Conservation (phyloP, 2,113 vertebrate species). For the Cyanoderma ruficeps region DNA sequence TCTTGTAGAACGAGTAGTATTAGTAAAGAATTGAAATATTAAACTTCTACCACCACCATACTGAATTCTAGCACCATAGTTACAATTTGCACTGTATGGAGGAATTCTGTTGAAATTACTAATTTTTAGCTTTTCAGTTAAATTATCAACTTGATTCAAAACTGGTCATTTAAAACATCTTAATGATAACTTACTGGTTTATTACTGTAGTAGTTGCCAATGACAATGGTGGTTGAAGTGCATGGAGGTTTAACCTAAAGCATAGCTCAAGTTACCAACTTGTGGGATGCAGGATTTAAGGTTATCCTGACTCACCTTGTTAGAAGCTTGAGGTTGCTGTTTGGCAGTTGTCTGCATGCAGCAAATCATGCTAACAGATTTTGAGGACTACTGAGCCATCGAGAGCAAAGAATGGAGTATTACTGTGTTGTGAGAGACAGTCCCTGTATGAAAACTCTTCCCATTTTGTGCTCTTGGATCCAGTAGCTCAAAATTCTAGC, state of each 20-base stretch:
- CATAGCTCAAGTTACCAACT: not conserved
- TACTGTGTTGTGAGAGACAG: not conserved
- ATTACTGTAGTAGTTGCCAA: not conserved
- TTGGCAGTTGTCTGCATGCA: accelerated
- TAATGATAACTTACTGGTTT: not conserved
- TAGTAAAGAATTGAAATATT: not conserved
- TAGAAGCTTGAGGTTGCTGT: not conserved
- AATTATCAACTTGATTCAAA: not conserved
- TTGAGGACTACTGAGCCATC: not conserved
- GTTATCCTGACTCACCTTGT: not conserved
- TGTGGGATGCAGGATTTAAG: not conserved
- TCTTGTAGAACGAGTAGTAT: not conserved
- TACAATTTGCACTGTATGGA: not conserved
- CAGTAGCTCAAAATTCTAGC: not conserved
- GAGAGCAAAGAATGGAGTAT: not conserved
- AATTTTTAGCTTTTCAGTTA: not conserved
- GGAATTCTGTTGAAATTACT: not conserved
- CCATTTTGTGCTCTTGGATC: not conserved
- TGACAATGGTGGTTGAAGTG: not conserved
- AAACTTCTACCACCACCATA: not conserved
- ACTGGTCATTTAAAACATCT: not conserved
- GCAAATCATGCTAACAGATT: not conserved
- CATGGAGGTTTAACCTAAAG: not conserved
- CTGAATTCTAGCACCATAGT: not conserved
- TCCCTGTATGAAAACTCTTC: not conserved